phyloP scores from a whole-genome alignment of 2,113 vertebrate genomes.

The Seriola aureovittata region DNA sequence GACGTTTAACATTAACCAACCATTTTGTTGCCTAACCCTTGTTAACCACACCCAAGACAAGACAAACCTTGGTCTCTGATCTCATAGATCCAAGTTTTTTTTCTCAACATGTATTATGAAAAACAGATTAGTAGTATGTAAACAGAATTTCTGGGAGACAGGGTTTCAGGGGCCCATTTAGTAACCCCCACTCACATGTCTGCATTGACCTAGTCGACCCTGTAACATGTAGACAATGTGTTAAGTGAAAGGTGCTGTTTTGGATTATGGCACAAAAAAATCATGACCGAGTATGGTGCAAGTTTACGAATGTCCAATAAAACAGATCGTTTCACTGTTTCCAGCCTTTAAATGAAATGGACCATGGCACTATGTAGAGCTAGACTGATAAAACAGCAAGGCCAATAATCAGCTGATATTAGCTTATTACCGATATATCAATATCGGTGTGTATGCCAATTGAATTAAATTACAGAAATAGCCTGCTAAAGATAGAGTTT shows the following conservation, averaged over 20 bases:
- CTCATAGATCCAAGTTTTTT: background rate
- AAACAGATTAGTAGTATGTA: background rate
- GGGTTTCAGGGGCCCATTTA: background rate
- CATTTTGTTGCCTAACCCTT: background rate
- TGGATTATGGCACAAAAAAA: background rate
- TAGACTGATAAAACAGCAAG: background rate
- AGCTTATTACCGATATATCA: background rate
- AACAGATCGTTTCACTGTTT: background rate
- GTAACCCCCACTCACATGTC: background rate
- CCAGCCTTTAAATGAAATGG: background rate
- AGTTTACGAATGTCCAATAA: background rate
- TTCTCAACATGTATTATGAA: background rate
- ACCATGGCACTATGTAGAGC: background rate
- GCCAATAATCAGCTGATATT: background rate
- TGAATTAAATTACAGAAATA: background rate
- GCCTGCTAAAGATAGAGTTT: too few relatives aligned
- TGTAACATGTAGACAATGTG: background rate
- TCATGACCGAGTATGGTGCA: background rate
- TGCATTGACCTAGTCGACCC: background rate
- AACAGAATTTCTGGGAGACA: background rate
- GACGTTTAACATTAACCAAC: background rate
- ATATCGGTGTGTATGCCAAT: background rate
- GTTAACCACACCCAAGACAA: background rate
- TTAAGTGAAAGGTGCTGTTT: background rate
- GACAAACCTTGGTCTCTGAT: background rate